phyloP scores from a whole-genome alignment of 2,888 invertebrate species.

The Tetramorium bicarinatum region DNA sequence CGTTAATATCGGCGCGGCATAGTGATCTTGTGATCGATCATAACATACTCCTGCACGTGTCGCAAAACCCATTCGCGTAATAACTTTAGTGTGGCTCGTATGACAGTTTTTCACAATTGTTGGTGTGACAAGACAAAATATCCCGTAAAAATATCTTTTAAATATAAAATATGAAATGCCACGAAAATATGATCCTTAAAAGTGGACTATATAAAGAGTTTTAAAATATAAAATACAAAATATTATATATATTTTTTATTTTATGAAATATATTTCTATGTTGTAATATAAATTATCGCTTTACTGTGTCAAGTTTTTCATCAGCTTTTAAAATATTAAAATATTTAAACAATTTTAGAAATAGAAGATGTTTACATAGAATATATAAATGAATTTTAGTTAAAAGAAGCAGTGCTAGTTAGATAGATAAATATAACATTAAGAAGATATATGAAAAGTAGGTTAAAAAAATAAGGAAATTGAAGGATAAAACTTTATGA shows the following conservation, averaged over 20 bases:
- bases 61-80: slow-evolving; percentile 44
- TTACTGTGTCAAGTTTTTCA: neutral
- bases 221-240: slow-evolving; percentile 1
- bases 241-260: neutral
- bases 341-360: neutral
- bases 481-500: slow-evolving; percentile 46
- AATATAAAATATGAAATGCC: neutral
- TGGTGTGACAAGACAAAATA: neutral
- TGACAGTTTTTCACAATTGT: slow-evolving; percentile 35
- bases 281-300: neutral
- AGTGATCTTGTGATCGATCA: slow-evolving; percentile 66
- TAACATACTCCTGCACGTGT: slow-evolving; percentile 22
- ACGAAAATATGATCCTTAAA: slow-evolving; percentile 1
- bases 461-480: slow-evolving; percentile 48
- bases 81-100: slow-evolving; percentile 10
- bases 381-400: neutral
- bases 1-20: slow-evolving; percentile 68
- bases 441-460: slow-evolving; percentile 42
- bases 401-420: neutral
- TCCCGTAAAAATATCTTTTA: neutral
- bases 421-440: slow-evolving; percentile 10
- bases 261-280: neutral
- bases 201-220: neutral
- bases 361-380: neutral
- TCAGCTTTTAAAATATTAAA: neutral